Base-by-base conservation (phyloP, 2,797 vertebrate genomes). In the Enoplosus armatus region DNA sequence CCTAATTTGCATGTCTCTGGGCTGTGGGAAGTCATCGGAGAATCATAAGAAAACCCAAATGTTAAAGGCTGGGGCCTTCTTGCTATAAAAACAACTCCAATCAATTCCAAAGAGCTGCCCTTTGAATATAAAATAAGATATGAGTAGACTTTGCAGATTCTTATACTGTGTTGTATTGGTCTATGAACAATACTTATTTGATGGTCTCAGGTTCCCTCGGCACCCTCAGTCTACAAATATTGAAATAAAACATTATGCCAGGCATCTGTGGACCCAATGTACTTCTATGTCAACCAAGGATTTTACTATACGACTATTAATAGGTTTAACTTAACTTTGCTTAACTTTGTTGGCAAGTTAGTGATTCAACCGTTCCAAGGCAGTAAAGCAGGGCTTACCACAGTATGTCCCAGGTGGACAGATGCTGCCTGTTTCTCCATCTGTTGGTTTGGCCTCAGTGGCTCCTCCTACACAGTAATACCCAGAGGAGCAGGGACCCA, bases 401-500 rank as follows among this genome's bases (percentile, higher is more conserved):
- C 97, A 99, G 84, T 95, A 98, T 20, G 94, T 94, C 67, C 97
- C 98, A 29, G 77, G 85, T 4, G 97, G 97, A 41, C 97, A 99
- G 84, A 97, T 78, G 61, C 87, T 94, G 62, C 98, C 98, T 4
- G 95, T 96, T 61, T 94, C 79, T 5, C 93, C 93, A 72, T 98
- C 96, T 69, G 77, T 92, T 77, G 97, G 97, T 77, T 91, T 95
- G 27, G 96, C 91, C 50, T 92, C 88, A 26, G 73, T 89, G 67
- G 98, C 95, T 88, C 95, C 93, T 78, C 93, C 94, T 1, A 39
- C 83, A 82, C 97, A 99, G 87, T 95, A 97, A 93, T 96, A 98
- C 1, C 98, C 97, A 72, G 96, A 80, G 50, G 93, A 84, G 73
- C 98, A 99, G 8, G 96, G 94, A 9, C 97, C 97, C 47, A 91